These are phyloP conservation scores for Euproctis similis DNA, from an alignment of 2,888 invertebrate genomes.

Conservation along the genomic window DNA sequence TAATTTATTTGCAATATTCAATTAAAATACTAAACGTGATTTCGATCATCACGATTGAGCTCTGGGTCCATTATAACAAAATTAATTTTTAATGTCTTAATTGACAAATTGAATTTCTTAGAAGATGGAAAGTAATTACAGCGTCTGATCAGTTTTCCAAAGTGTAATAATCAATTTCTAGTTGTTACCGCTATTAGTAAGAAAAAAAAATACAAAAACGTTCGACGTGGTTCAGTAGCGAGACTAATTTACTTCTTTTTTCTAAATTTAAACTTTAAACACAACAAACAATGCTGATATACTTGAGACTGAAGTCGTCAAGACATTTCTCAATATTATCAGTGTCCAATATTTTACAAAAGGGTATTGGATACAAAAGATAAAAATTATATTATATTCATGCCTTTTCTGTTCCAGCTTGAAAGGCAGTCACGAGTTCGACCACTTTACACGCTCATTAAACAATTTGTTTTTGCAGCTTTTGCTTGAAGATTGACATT, in stretches of 20 bases:
- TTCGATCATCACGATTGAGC: conserved; percentile 39
- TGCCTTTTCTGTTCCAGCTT: conserved; percentile 34
- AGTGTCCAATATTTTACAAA: conserved; percentile 54
- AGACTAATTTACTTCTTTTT: conserved; percentile 22
- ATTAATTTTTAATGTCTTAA: conserved; percentile 48
- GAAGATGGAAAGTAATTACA: conserved; percentile 37
- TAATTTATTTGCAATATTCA: conserved; percentile 61
- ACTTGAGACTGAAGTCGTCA: conserved; percentile 24
- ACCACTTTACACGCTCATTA: conserved; percentile 62
- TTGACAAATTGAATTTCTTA: conserved; percentile 46
- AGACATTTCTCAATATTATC: conserved; percentile 42
- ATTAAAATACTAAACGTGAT: conserved; percentile 63
- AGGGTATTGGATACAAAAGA: conserved; percentile 48
- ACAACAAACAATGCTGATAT: too few species aligned
- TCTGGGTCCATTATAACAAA: conserved; percentile 31
- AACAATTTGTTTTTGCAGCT: conserved; percentile 60
- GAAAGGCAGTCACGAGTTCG: conserved; percentile 63
- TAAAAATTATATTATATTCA: conserved; percentile 46
- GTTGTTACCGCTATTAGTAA: conserved; percentile 32
- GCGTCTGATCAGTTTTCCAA: conserved; percentile 33
- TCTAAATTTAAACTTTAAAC: conserved; percentile 19
- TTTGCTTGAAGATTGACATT: conserved; percentile 50
- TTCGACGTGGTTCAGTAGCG: conserved; percentile 26
- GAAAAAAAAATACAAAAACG: too few species aligned
- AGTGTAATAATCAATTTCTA: conserved; percentile 31